Evolutionary conservation across 2,113 vertebrate species (phyloP), one percentile per base, ranked within the genome.

Genomic region (Patagioenas fasciata): DNA sequence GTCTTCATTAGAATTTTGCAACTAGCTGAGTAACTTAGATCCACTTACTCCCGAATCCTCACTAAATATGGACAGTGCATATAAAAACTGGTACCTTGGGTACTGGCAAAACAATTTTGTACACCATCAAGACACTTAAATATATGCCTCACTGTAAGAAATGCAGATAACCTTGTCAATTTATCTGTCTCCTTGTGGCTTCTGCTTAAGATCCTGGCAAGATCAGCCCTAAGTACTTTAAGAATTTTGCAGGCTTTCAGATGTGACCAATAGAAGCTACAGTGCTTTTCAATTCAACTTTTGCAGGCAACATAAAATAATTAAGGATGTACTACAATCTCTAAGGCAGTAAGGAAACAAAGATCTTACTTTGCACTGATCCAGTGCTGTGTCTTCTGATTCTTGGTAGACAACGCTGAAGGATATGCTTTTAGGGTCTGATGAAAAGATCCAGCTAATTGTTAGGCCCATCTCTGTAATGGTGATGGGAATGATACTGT

Each of bases 371-470:
- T 99, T 99, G 84, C 98, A 98, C 75, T 99, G 98, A 84, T 99
- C 99, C 83, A 99, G 95, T 0, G 99, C 98, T 0, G 97, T 97
- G 73, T 98, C 98, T 26, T 98, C 84, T 0, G 97, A 97, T 89
- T 99, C 99, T 77, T 97, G 98, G 97, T 98, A 99, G 57, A 99
- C 98, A 73, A 99, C 98, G 0, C 99, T 99, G 97, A 99, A 99
- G 80, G 99, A 98, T 94, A 99, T 99, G 94, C 99, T 99, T 96
- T 99, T 99, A 75, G 99, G 99, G 51, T 99, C 98, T 0, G 99
- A 99, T 62, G 99, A 99, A 96, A 99, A 99, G 60, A 98, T 98
- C 99, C 99, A 99, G 95, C 97, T 98, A 82, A 99, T 98, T n/a
- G 98, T 98, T 60, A 98, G 97, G 12, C 99, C 99, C 3, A 97